Conservation (phyloP, 2,113 vertebrate genomes). For the Thomomys bottae region DNA sequence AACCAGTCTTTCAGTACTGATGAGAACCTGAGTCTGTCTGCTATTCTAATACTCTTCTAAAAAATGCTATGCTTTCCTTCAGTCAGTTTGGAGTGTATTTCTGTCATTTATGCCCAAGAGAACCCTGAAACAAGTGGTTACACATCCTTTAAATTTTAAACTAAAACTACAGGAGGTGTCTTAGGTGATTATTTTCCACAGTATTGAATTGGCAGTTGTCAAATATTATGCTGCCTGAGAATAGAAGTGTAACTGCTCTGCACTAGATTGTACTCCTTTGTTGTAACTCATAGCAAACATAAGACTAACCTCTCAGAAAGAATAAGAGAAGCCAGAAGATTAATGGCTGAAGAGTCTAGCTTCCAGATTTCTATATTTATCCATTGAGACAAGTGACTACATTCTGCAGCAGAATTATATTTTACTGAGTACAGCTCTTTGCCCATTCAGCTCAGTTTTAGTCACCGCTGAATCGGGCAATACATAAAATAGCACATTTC, state of each 20-base stretch:
- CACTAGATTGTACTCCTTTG: neutral
- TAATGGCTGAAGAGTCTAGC: neutral
- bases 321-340: conserved; percentile 29
- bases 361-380: conserved; percentile 37
- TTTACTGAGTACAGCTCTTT: conserved; percentile 11
- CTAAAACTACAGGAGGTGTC: neutral
- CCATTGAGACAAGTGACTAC: conserved; percentile 21
- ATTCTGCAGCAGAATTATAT: conserved; percentile 42
- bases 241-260: neutral
- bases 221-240: neutral
- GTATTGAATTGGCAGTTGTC: neutral
- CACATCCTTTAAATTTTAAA: conserved; percentile 37
- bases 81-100: conserved; percentile 20
- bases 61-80: neutral
- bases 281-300: conserved; percentile 6
- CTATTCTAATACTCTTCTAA: neutral
- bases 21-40: neutral
- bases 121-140: neutral
- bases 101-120: neutral
- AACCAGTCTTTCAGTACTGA: neutral
- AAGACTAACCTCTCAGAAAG: neutral
- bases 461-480: neutral
- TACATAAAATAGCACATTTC: neutral
- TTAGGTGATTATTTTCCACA: neutral
- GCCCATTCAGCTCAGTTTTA: conserved; percentile 9